Evolutionary conservation across 2,888 invertebrate genomes (phyloP).

Genomic region (Dilophus febrilis): DNA sequence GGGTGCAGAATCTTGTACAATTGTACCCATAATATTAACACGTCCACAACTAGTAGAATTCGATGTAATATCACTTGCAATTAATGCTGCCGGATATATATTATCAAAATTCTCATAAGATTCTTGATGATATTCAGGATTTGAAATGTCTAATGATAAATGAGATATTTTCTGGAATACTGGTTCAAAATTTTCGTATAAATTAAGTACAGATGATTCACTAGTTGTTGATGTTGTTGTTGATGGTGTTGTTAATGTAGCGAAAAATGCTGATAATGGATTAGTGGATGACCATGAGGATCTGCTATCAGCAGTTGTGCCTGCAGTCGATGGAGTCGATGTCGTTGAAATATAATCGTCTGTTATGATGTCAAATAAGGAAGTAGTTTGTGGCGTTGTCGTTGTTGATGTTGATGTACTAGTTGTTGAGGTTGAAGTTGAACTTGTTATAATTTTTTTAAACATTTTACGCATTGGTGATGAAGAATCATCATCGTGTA

Average conservation of each 20-base stretch:
- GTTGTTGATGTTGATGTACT: conserved; percentile 10
- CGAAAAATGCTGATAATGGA: conserved; percentile 19
- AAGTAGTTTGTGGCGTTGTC: conserved; percentile 7
- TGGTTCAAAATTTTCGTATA: conserved; percentile 7
- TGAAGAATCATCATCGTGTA: conserved; percentile 17
- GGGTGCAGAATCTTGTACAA: conserved; percentile 83
- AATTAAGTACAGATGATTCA: conserved; percentile 23
- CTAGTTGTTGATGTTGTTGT: conserved; percentile 16
- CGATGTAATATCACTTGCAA: conserved; percentile 24
- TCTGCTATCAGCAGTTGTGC: too few relatives aligned
- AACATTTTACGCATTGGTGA: too few relatives aligned
- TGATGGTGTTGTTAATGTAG: conserved; percentile 15
- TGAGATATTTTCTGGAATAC: too few relatives aligned
- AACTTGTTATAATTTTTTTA: conserved; percentile 21
- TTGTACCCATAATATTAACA: conserved; percentile 80
- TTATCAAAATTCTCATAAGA: conserved; percentile 40
- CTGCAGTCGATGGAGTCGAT: too few relatives aligned
- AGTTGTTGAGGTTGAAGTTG: conserved; percentile 17
- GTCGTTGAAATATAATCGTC: too few relatives aligned
- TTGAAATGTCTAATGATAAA: conserved; percentile 15
- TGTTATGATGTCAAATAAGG: neutral
- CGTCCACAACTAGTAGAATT: conserved; percentile 49
- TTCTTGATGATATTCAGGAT: too few relatives aligned
- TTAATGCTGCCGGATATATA: conserved; percentile 40
- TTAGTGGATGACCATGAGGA: conserved; percentile 5